Evolutionary conservation across 2,113 vertebrate genomes (phyloP).

Genomic region (Pelecanus crispus): DNA sequence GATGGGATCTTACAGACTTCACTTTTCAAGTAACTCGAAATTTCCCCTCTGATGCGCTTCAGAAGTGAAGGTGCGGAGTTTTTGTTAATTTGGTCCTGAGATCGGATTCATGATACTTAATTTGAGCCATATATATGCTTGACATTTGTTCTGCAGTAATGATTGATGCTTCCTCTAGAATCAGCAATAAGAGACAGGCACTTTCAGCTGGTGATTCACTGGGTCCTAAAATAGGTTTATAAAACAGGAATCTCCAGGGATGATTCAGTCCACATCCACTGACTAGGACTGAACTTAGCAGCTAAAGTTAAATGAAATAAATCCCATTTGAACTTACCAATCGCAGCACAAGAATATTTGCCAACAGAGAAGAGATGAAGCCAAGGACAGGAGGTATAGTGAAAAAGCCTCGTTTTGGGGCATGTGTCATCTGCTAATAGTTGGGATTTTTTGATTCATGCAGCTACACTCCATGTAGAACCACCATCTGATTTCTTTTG

Average conservation of each 20-base stretch:
- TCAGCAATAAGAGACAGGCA: slow-evolving; percentile 9
- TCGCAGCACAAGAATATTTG: neutral
- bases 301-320: neutral
- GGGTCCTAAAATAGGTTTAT: slow-evolving; percentile 49
- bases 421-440: neutral
- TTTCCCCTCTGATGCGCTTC: neutral
- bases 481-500: neutral
- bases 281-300: neutral
- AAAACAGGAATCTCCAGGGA: slow-evolving; percentile 52
- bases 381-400: neutral
- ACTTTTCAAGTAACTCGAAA: neutral
- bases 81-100: neutral
- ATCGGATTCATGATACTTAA: neutral
- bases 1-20: neutral
- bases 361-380: neutral
- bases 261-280: slow-evolving; percentile 20
- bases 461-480: neutral
- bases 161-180: slow-evolving; percentile 40
- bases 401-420: neutral
- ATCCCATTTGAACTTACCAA: neutral
- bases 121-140: neutral
- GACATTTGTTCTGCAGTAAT: slow-evolving; percentile 4
- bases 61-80: neutral
- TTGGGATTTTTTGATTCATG: neutral
- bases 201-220: slow-evolving; percentile 51